These are phyloP conservation scores for Podarcis lilfordi DNA, from an alignment of 2,797 vertebrate genomes.

Conservation along the genomic window DNA sequence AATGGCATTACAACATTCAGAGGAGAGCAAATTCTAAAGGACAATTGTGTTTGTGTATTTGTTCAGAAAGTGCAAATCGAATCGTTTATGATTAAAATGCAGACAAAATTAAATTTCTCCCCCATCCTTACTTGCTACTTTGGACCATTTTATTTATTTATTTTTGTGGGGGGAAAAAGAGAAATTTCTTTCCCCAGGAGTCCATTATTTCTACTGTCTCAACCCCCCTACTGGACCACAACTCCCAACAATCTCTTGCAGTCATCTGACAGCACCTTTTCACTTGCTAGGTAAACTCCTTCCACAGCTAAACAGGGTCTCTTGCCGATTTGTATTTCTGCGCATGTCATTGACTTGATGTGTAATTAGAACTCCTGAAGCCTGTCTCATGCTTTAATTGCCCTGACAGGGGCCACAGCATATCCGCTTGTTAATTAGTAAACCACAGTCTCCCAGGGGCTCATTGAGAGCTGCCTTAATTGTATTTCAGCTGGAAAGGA, in stretches of 20 bases:
- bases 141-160: too few relatives aligned
- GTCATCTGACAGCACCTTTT: constrained; percentile 33
- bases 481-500: constrained; percentile 81
- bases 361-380: constrained; percentile 73
- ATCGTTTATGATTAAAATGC: too few relatives aligned
- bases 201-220: neutral
- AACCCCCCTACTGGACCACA: neutral
- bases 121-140: too few relatives aligned
- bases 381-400: constrained; percentile 80
- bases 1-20: too few relatives aligned
- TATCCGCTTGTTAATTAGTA: constrained; percentile 84
- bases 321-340: constrained; percentile 72
- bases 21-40: neutral
- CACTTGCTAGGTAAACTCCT: constrained; percentile 58
- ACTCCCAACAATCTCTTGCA: neutral
- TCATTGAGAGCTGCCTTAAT: constrained; percentile 77
- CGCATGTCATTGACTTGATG: constrained; percentile 63
- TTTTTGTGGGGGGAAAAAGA: neutral
- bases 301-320: constrained; percentile 50
- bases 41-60: too few relatives aligned
- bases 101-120: too few relatives aligned
- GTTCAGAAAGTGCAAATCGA: too few relatives aligned
- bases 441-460: constrained; percentile 81
- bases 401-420: constrained; percentile 78
- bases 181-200: too few relatives aligned